Conservation (phyloP, 1,140 invertebrate species). For the Drosophila baimaii region DNA sequence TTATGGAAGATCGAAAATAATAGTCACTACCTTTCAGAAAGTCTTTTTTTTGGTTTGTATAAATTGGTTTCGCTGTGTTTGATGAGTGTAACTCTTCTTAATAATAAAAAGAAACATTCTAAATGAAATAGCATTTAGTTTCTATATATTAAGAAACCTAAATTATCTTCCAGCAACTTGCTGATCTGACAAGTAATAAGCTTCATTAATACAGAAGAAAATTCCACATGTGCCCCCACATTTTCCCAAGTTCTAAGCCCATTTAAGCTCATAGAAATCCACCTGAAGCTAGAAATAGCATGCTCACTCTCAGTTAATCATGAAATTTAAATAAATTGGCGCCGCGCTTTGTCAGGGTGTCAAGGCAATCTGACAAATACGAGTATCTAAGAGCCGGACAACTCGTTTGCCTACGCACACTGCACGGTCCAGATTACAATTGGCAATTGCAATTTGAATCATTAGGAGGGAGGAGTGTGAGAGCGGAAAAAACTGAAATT, state of each 20-base stretch:
- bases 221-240: conserved; percentile 7
- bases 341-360: conserved; percentile 61
- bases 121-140: background rate
- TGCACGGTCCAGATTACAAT: conserved; percentile 49
- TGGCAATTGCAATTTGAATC: conserved; percentile 59
- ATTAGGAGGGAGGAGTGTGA: conserved; percentile 23
- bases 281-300: conserved; percentile 14
- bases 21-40: no score
- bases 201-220: background rate
- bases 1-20: background rate
- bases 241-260: conserved; percentile 5
- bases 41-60: no score
- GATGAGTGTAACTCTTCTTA: background rate
- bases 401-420: conserved; percentile 70
- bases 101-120: background rate
- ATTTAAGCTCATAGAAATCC: background rate
- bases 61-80: no score
- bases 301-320: conserved; percentile 37
- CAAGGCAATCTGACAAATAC: conserved; percentile 64
- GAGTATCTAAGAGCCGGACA: conserved; percentile 43
- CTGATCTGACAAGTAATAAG: background rate
- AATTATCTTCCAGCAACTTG: no score
- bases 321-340: conserved; percentile 50
- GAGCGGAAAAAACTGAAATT: conserved; percentile 28
- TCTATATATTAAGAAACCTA: background rate